phyloP scores from a whole-genome alignment of 2,888 invertebrate species.

The Orchesella flavescens region DNA sequence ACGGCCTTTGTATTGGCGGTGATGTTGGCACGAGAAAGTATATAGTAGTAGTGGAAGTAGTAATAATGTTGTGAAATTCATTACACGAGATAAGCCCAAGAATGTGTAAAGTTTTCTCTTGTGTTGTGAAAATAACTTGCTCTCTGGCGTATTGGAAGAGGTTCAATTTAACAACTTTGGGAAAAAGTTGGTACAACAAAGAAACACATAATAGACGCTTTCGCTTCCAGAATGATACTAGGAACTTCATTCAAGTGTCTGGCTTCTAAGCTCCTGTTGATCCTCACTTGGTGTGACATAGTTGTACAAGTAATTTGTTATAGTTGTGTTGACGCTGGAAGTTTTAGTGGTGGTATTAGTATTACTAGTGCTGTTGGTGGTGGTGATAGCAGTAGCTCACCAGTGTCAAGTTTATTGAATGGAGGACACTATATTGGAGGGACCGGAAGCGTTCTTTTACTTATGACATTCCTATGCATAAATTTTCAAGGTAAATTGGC shows the following conservation, averaged over 20 bases:
- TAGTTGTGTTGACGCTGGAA: background rate
- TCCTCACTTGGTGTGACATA: constrained; percentile 30
- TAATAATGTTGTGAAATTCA: background rate
- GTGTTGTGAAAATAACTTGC: background rate
- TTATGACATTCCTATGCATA: constrained; percentile 54
- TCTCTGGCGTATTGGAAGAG: background rate
- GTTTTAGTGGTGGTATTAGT: background rate
- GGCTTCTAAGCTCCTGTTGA: constrained; percentile 38
- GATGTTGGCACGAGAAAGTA: background rate
- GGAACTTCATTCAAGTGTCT: constrained; percentile 30
- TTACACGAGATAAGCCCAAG: background rate
- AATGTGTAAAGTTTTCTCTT: constrained; percentile 3
- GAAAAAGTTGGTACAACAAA: background rate
- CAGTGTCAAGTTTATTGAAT: background rate
- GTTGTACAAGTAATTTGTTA: constrained; percentile 23
- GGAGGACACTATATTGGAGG: constrained; percentile 1
- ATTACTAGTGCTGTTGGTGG: background rate
- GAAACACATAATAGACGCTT: constrained; percentile 27
- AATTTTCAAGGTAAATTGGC: constrained; percentile 49
- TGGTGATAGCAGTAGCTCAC: background rate
- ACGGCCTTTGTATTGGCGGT: no score
- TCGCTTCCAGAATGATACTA: constrained; percentile 44
- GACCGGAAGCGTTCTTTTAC: constrained; percentile 45
- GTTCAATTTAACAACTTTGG: background rate
- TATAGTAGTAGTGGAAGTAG: background rate